Conservation (phyloP, 2,888 invertebrate genomes). For the Aradus depressus region DNA sequence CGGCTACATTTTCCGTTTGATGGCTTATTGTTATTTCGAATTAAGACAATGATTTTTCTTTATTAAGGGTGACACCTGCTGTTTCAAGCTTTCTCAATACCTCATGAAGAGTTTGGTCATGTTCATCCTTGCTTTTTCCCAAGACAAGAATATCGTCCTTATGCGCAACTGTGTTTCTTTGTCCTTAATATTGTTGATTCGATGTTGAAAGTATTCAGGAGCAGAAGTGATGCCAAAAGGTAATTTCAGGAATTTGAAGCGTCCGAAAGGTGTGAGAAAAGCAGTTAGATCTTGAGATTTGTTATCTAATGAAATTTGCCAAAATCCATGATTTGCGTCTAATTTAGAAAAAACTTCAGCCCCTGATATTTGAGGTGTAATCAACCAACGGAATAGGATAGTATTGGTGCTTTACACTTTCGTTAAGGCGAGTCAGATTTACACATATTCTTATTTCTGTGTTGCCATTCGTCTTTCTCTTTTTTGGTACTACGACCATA, state of each 20-base stretch:
- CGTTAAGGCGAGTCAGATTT: conserved; percentile 12
- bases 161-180: conserved; percentile 23
- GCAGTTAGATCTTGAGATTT: conserved; percentile 12
- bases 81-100: conserved; percentile 3
- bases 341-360: conserved; percentile 10
- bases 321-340: conserved; percentile 14
- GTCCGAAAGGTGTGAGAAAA: conserved; percentile 16
- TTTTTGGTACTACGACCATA: conserved; percentile 10
- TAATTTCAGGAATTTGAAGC: conserved; percentile 9
- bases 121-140: conserved; percentile 25
- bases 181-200: too few relatives aligned
- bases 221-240: conserved; percentile 32
- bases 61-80: conserved; percentile 27
- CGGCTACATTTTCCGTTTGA: too few relatives aligned
- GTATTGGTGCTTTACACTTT: conserved; percentile 4
- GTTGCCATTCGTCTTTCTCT: too few relatives aligned
- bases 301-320: conserved; percentile 10
- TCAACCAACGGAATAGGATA: conserved; percentile 2
- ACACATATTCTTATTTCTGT: conserved; percentile 17
- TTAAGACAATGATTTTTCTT: too few relatives aligned
- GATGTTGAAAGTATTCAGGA: conserved; percentile 32
- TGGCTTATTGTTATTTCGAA: too few relatives aligned
- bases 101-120: conserved; percentile 20
- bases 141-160: conserved; percentile 31
- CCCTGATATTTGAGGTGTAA: conserved; percentile 1